phyloP scores from a whole-genome alignment of 2,888 invertebrate genomes.

The Dicranocentrus wangi region DNA sequence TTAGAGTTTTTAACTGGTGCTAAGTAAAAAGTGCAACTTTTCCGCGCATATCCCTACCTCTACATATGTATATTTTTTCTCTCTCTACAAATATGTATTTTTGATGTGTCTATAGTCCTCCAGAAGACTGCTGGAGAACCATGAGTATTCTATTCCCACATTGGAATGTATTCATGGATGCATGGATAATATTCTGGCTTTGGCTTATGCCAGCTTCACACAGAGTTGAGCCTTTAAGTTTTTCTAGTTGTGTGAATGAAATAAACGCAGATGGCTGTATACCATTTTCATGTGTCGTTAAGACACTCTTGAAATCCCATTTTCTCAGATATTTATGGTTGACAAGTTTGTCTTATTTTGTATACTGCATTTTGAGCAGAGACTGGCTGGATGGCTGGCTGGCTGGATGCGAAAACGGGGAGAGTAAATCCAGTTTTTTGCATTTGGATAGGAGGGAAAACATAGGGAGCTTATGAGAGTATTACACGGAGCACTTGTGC shows the following conservation, averaged over 20 bases:
- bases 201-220: not conserved
- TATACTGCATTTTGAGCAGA: constrained; percentile 1
- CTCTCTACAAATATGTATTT: too few relatives aligned
- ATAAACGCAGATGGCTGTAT: not conserved
- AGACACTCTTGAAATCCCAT: constrained; percentile 64
- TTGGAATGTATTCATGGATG: constrained; percentile 52
- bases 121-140: too few relatives aligned
- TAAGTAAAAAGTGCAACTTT: too few relatives aligned
- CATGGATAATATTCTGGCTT: constrained; percentile 47
- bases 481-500: constrained; percentile 13
- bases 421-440: too few relatives aligned
- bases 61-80: too few relatives aligned
- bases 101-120: not conserved
- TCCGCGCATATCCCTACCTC: too few relatives aligned
- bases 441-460: not conserved
- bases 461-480: not conserved
- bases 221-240: not conserved
- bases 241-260: constrained; percentile 2
- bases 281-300: constrained; percentile 60
- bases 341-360: constrained; percentile 65
- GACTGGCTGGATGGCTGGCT: not conserved
- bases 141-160: too few relatives aligned
- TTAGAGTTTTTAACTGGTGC: too few relatives aligned
- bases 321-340: constrained; percentile 64
- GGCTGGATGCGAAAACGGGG: not conserved